phyloP scores from a whole-genome alignment of 2,888 invertebrate species.

The Vandiemenella viatica region DNA sequence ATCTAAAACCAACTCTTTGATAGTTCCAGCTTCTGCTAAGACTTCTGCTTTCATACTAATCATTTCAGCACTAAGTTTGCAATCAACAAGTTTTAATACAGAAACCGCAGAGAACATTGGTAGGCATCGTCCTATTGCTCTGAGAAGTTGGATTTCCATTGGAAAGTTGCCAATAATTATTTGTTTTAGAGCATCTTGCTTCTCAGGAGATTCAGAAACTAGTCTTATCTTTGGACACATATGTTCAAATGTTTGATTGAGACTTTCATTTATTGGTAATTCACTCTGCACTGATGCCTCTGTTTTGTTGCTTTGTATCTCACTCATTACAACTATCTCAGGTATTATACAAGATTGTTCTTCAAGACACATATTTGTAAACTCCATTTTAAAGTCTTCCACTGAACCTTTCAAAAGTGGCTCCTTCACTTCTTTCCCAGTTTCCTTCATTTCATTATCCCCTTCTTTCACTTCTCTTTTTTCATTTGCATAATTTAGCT shows the following conservation, averaged over 20 bases:
- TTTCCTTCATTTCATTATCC: background rate
- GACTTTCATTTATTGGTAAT: background rate
- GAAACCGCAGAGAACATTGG: background rate
- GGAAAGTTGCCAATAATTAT: background rate
- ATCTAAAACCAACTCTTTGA: background rate
- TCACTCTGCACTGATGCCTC: background rate
- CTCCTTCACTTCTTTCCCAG: background rate
- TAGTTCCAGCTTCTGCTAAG: background rate
- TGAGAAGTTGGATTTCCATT: background rate
- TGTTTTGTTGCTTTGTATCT: background rate
- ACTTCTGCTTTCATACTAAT: background rate
- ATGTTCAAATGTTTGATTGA: background rate
- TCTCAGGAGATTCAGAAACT: background rate
- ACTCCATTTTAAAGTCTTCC: background rate
- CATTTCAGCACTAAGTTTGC: background rate
- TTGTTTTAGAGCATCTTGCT: background rate
- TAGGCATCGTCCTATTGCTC: background rate
- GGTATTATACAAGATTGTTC: background rate
- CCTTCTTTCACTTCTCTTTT: background rate
- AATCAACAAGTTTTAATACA: background rate
- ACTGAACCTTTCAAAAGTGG: background rate
- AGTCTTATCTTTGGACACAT: background rate
- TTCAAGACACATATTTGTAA: background rate
- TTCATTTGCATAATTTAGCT: too few relatives aligned
- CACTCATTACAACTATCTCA: background rate